Conservation (phyloP, 2,888 invertebrate genomes). For the Ischnus inquisitorius region DNA sequence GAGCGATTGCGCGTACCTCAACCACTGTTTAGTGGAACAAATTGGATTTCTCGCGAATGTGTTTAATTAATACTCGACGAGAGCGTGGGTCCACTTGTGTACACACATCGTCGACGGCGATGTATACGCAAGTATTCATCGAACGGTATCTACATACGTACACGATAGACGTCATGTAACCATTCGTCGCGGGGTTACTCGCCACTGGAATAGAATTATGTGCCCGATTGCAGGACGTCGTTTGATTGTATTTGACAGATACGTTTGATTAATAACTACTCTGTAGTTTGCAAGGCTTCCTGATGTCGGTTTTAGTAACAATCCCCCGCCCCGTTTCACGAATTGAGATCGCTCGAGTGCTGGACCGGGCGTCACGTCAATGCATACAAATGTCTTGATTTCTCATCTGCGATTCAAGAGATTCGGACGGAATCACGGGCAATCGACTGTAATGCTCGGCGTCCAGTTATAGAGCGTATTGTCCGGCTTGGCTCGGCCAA, state of each 20-base stretch:
- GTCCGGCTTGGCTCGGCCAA: neutral
- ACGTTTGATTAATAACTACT: conserved; percentile 61
- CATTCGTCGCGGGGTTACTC: conserved; percentile 23
- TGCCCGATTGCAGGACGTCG: conserved; percentile 50
- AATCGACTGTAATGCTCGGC: conserved; percentile 12
- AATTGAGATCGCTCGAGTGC: conserved; percentile 2
- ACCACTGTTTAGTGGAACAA: conserved; percentile 66
- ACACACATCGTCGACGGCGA: conserved; percentile 3
- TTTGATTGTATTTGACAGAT: conserved; percentile 59
- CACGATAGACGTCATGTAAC: conserved; percentile 12
- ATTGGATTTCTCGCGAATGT: conserved; percentile 63
- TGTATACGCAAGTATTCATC: conserved; percentile 1
- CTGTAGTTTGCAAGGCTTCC: conserved; percentile 40
- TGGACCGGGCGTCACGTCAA: conserved; percentile 28
- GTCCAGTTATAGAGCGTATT: conserved; percentile 5
- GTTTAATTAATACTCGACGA: conserved; percentile 53
- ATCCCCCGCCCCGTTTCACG: neutral
- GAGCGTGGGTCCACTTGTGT: neutral
- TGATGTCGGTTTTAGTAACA: conserved; percentile 34
- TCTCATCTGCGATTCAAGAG: conserved; percentile 2
- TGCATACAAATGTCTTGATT: conserved; percentile 53
- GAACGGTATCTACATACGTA: conserved; percentile 21
- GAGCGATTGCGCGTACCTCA: conserved; percentile 55
- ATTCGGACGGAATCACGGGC: conserved; percentile 12
- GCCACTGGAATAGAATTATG: conserved; percentile 46